phyloP scores from a whole-genome alignment of 2,113 vertebrate species.

The Corythornis madagascariensis region DNA sequence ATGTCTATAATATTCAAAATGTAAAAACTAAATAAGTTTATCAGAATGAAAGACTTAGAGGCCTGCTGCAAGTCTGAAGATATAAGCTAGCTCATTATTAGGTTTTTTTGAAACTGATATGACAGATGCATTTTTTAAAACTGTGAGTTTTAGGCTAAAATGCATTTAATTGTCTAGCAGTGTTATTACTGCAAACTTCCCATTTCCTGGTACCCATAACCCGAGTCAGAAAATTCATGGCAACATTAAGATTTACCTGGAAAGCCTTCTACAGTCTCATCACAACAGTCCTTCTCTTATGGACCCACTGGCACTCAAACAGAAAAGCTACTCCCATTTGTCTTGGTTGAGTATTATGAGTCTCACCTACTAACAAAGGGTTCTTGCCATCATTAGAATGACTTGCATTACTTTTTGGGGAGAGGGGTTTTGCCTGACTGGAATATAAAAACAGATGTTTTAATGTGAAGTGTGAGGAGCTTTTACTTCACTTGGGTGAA shows the following conservation, averaged over 20 bases:
- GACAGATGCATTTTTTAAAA: constrained; percentile 57
- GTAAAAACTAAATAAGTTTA: constrained; percentile 77
- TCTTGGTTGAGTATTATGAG: neutral
- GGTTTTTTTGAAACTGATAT: constrained; percentile 63
- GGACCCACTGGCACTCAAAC: neutral
- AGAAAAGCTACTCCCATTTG: neutral
- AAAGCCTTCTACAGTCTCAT: neutral
- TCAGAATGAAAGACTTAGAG: constrained; percentile 58
- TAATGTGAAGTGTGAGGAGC: neutral
- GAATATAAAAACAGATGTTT: neutral
- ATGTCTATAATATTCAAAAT: constrained; percentile 79
- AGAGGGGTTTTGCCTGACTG: neutral
- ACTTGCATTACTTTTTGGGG: neutral
- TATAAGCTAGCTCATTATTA: constrained; percentile 44
- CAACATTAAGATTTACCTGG: neutral
- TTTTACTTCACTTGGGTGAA: neutral
- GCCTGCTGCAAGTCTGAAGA: constrained; percentile 67
- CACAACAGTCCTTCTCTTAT: neutral
- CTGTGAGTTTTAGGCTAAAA: constrained; percentile 49
- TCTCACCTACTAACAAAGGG: neutral
- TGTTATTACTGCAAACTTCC: neutral
- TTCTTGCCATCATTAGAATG: neutral
- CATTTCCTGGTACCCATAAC: neutral
- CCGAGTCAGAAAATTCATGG: neutral
- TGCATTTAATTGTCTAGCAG: neutral